phyloP scores from a whole-genome alignment of 2,797 vertebrate genomes.

The Ispidina picta region DNA sequence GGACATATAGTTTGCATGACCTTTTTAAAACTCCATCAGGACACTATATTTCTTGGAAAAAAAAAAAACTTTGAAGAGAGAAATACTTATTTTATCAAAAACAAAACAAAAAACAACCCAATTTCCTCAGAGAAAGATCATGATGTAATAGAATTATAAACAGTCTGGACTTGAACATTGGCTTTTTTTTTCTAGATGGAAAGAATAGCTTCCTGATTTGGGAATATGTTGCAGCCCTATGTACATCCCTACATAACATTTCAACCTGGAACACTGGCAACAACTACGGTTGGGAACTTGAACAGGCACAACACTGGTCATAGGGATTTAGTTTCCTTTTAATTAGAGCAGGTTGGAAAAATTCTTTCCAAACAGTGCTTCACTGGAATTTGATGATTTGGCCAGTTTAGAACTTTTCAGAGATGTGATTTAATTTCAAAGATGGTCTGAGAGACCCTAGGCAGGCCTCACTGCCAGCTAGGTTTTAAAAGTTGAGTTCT shows the following conservation, averaged over 20 bases:
- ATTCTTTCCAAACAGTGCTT: not conserved
- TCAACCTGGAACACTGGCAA: not conserved
- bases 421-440: constrained; percentile 20
- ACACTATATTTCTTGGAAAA: not conserved
- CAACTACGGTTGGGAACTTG: not conserved
- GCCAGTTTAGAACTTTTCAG: not conserved
- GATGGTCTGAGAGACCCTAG: not conserved
- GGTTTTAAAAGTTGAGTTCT: not conserved
- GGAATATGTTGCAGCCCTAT: not conserved
- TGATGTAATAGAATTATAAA: constrained; percentile 19
- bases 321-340: not conserved
- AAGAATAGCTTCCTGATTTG: not conserved
- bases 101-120: not conserved
- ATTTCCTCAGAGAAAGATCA: constrained; percentile 2
- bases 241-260: not conserved
- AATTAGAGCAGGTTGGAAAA: not conserved
- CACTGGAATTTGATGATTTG: not conserved
- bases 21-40: not conserved
- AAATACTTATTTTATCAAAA: not conserved
- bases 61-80: not conserved
- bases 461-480: not conserved
- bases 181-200: not conserved
- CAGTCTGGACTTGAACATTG: not conserved
- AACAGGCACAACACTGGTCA: not conserved
- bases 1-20: not conserved